Base-by-base conservation (phyloP, 1,140 invertebrate genomes). In the Drosophila lacertosa region DNA sequence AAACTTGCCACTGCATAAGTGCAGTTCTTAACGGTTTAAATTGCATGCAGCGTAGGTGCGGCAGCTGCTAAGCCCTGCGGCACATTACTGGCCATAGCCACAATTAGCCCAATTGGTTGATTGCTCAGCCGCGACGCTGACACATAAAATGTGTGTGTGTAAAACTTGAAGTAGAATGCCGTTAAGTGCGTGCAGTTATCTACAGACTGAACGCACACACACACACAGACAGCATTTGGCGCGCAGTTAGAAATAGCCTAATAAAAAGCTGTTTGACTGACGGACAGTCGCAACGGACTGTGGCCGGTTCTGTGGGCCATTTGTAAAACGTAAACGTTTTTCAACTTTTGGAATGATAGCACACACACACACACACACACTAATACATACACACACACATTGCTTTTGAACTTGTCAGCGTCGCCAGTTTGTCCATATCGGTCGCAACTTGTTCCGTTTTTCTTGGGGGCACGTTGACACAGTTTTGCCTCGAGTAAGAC, bases 371-470 rank as follows among this genome's bases (percentile, higher is more conserved):
- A 57, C 29, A 53, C 39, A 45, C 47, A 50, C 47, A 54, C 10
- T 40, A 24, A 40, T 22, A 47, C 29, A 22, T 20, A 37, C 22
- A 50, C 54, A 22, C 39, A 64, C 37, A 33, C 26, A 45, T 45
- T 65, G 35, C 62, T 80, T 80, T 75, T 82, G 83, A 82, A 88
- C 83, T 88, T 88, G 82, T 88, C 82, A 88, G 80, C 80, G 55
- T 39, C 33, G 58, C 50, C 48, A 45, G 48, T 70, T 57, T 74
- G 66, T 35, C 82, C 74, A 88, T 82, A 89, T 78, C 78, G 82
- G 83, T 62, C 62, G 62, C 74, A 89, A 82, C 82, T 78, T 67
- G 82, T 88, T 88, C 69, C 71, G 71, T 76, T 88, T 75, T 88
- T 60, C 71, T 63, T 54, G 33, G 42, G 57, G 60, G 70, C 78